Evolutionary conservation across 2,113 vertebrate species (phyloP).

Genomic region (Leiothrix lutea): DNA sequence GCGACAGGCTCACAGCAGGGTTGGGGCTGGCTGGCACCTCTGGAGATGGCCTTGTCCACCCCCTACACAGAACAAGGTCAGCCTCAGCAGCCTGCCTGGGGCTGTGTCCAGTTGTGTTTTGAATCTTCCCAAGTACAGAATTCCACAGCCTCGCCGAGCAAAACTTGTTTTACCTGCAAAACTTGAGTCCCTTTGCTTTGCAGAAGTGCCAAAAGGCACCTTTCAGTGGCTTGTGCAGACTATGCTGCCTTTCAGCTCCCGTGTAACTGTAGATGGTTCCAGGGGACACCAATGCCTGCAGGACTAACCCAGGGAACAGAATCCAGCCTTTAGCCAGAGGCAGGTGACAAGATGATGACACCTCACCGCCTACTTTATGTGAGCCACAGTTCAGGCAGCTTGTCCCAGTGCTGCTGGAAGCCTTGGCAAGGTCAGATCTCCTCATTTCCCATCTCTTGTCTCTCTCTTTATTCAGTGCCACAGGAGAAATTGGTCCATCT

Average conservation of each 20-base stretch:
- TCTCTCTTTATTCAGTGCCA: not conserved
- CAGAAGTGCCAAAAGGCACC: not conserved
- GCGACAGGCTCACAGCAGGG: not conserved
- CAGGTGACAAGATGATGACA: not conserved
- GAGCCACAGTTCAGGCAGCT: not conserved
- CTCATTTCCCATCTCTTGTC: not conserved
- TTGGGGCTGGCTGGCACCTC: not conserved
- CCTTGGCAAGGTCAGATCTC: not conserved
- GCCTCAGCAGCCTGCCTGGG: not conserved
- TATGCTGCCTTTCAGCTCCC: not conserved
- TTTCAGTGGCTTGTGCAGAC: not conserved
- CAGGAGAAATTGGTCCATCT: not conserved
- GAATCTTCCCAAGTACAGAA: not conserved
- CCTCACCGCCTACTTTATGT: accelerated
- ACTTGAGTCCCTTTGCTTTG: not conserved
- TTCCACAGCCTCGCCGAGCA: not conserved
- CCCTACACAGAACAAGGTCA: not conserved
- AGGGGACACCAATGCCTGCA: not conserved
- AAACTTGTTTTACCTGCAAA: not conserved
- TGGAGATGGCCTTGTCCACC: not conserved
- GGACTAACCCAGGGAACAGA: not conserved
- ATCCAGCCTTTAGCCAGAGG: not conserved
- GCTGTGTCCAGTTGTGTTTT: not conserved
- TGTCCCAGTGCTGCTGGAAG: not conserved
- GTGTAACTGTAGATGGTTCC: not conserved